Base-by-base conservation (phyloP, 2,888 invertebrate genomes). In the Helleia helle region DNA sequence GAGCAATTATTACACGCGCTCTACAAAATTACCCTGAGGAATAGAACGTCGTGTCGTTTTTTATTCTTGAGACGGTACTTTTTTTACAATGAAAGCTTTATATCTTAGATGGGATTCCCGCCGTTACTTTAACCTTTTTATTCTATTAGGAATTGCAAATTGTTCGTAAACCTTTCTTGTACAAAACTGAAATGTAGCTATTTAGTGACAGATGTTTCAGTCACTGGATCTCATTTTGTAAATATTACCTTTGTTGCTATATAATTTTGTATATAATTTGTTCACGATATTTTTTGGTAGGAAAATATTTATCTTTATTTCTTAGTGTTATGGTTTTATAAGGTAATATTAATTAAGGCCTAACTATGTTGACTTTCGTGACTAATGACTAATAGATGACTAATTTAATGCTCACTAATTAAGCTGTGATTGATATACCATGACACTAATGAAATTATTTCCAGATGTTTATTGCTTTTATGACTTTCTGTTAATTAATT, bases 1-100 rank as follows among this genome's bases (percentile, higher is more conserved):
- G 53, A 65, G 73, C 80, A 83, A 81, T 83, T 77, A 83, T 83
- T 81, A 79, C 77, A 75, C 70, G 73, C 76, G 75, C 74, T 81
- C 72, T 73, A 69, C 76, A 66, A 68, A 80, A 83, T 83, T 83
- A 81, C 83, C 79, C 80, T 54, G 71, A 80, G 81, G 81, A 76
- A 81, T 79, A 75, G 65, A 65, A 67, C 59, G 64, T 65, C 63
- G 65, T 65, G 70, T 71, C 66, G 70, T 66, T 70, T 75, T 74
- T 73, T 72, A 66, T 54, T 67, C 65, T 51, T 53, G 56, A 52
- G 59, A 62, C 59, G 61, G 59, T 61, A 59, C 53, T 61, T 69
- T 68, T 68, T 66, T 59, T 61, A 67, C 68, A 71, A 71, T 71
- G 66, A 71, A 72, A 66, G 71, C 66, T 71, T 76, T 70, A 67